Percentiles rank a stretch among this genome's conserved stretches.
Evolutionary conservation across 2,797 vertebrate genomes (phyloP).

Genomic region (Halcyon leucocephala): DNA sequence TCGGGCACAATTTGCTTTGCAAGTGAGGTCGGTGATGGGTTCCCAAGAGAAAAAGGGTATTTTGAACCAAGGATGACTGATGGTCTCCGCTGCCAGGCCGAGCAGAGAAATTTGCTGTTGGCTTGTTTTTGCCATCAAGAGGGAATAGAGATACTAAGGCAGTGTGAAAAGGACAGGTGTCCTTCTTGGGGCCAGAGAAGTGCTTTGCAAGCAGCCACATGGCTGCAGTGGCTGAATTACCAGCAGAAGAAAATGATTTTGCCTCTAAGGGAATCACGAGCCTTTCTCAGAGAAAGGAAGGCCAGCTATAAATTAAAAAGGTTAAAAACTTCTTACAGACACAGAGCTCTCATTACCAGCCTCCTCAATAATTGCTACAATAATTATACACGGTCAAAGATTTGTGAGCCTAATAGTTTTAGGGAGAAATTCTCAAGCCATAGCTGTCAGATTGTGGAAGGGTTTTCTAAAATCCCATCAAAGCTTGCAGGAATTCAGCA

Average conservation of each 20-base stretch:
- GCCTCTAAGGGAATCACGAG: neutral
- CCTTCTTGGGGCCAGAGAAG: neutral
- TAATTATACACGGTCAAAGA: neutral
- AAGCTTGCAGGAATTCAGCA: neutral
- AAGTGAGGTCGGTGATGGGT: neutral
- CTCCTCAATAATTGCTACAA: neutral
- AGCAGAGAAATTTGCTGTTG: neutral
- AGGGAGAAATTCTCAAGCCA: neutral
- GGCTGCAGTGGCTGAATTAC: neutral
- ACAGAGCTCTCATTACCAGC: neutral
- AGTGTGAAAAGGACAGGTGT: neutral
- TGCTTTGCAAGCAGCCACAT: neutral
- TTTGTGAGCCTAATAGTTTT: neutral
- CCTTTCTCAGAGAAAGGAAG: neutral
- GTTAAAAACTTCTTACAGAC: neutral
- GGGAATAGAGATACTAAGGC: neutral
- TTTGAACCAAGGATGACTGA: neutral
- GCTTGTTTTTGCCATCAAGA: neutral
- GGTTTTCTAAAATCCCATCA: neutral
- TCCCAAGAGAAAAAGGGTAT: neutral
- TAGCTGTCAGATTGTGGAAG: neutral
- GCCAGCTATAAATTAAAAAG: neutral
- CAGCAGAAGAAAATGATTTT: neutral
- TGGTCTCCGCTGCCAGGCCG: neutral
- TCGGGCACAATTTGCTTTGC: neutral